Conservation (phyloP, 2,888 invertebrate genomes). For the Papilio elwesi region DNA sequence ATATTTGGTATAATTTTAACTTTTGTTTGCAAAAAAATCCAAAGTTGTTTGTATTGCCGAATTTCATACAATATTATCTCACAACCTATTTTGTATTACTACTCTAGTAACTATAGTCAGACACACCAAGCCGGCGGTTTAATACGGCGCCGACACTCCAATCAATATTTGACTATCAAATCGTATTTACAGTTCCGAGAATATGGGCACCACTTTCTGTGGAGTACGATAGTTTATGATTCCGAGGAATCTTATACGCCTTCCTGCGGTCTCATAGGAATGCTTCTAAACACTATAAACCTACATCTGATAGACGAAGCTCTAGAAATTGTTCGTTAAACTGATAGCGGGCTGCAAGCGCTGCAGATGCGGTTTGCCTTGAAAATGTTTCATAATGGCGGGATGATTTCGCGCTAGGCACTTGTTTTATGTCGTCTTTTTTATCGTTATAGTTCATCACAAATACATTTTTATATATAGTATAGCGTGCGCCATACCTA, state of each 20-base stretch:
- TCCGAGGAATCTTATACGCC: slow-evolving; percentile 56
- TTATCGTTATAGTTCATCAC: slow-evolving; percentile 13
- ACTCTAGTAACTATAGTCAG: slow-evolving; percentile 15
- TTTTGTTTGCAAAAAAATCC: too few species aligned
- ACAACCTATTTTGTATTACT: too few species aligned
- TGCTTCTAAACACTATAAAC: slow-evolving; percentile 75
- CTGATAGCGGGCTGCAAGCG: slow-evolving; percentile 19
- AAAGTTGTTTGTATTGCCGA: too few species aligned
- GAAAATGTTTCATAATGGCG: slow-evolving; percentile 16
- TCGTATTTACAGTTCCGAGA: slow-evolving; percentile 31
- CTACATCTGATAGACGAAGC: slow-evolving; percentile 56
- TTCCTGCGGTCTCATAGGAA: slow-evolving; percentile 49
- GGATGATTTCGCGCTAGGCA: slow-evolving; percentile 13
- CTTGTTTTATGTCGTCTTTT: slow-evolving; percentile 22
- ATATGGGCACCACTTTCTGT: slow-evolving; percentile 14
- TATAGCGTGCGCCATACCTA: not conserved
- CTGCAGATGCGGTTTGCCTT: slow-evolving; percentile 22
- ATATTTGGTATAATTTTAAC: too few species aligned
- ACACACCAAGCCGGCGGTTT: not conserved
- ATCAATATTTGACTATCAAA: slow-evolving; percentile 36
- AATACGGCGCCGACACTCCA: slow-evolving; percentile 26
- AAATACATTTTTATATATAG: slow-evolving; percentile 2
- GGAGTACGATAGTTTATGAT: slow-evolving; percentile 54
- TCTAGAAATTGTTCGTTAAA: slow-evolving; percentile 39
- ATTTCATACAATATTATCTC: too few species aligned